These are phyloP conservation scores for Bugulina stolonifera DNA, from an alignment of 2,888 invertebrate species.

Conservation along the genomic window DNA sequence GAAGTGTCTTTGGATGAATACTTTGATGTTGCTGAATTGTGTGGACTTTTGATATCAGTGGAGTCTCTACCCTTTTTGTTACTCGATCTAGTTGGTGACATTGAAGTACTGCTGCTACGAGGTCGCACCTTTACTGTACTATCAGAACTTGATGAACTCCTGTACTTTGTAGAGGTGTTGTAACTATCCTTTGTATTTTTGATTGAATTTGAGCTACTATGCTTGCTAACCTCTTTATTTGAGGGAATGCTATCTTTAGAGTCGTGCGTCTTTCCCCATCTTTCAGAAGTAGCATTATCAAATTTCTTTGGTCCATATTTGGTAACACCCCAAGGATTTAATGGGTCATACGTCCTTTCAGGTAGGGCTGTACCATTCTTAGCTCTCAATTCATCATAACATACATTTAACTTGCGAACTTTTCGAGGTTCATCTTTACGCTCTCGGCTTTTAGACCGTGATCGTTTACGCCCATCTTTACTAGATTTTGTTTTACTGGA, in stretches of 20 bases:
- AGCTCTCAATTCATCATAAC: background rate
- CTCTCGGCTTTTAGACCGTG: background rate
- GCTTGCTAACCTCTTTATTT: too few species aligned
- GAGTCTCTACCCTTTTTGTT: too few species aligned
- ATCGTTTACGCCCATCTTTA: background rate
- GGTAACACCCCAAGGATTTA: background rate
- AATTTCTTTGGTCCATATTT: too few species aligned
- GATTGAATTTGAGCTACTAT: background rate
- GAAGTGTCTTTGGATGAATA: background rate
- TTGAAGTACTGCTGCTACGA: background rate
- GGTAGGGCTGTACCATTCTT: constrained; percentile 16
- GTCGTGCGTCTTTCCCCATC: background rate
- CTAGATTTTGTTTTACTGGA: background rate
- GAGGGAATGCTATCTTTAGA: too few species aligned
- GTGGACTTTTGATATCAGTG: background rate
- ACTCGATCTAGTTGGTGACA: too few species aligned
- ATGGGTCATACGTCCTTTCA: constrained; percentile 7
- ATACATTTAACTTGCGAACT: background rate
- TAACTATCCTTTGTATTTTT: background rate
- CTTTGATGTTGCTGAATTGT: background rate
- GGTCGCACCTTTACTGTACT: background rate
- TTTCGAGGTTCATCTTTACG: background rate
- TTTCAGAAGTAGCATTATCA: background rate
- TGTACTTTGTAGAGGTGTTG: background rate
- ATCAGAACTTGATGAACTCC: background rate